phyloP scores from a whole-genome alignment of 2,113 vertebrate species.

The western clawed frog (Xenopus tropicalis) region DNA sequence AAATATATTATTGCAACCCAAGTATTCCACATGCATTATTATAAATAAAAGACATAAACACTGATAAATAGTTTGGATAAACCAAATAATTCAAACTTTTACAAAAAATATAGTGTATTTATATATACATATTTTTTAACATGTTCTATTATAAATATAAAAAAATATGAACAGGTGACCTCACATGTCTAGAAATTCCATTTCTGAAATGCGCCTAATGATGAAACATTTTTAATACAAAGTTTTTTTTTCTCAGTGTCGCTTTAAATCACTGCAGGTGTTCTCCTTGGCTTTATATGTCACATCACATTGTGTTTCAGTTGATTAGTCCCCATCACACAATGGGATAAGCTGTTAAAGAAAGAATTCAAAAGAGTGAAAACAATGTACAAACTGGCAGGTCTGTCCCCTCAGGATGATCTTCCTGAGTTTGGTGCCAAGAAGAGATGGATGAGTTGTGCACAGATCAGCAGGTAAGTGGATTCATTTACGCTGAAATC shows the following conservation, averaged over 20 bases:
- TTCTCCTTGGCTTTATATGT: slow-evolving; percentile 7
- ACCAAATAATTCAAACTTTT: no score
- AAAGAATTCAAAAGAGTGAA: slow-evolving; percentile 24
- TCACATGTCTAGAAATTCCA: no score
- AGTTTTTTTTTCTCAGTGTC: neutral
- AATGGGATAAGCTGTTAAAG: neutral
- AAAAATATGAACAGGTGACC: neutral
- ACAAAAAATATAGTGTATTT: no score
- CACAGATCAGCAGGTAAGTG: slow-evolving; percentile 39
- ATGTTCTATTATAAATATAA: no score
- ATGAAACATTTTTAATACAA: slow-evolving; percentile 4
- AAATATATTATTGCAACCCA: no score
- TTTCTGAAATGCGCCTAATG: neutral
- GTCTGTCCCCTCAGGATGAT: slow-evolving; percentile 34
- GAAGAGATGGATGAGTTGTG: slow-evolving; percentile 9
- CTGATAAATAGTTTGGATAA: no score
- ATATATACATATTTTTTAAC: no score
- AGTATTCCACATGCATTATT: no score
- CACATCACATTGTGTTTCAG: slow-evolving; percentile 21
- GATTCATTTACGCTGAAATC: slow-evolving; percentile 13
- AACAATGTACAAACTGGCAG: slow-evolving; percentile 14
- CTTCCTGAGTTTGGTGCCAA: slow-evolving; percentile 18
- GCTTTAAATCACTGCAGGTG: slow-evolving; percentile 24
- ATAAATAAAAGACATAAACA: no score
- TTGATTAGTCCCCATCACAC: slow-evolving; percentile 18